Evolutionary conservation across 2,113 vertebrate genomes (phyloP).

Genomic region (Pseudorectes ferrugineus): DNA sequence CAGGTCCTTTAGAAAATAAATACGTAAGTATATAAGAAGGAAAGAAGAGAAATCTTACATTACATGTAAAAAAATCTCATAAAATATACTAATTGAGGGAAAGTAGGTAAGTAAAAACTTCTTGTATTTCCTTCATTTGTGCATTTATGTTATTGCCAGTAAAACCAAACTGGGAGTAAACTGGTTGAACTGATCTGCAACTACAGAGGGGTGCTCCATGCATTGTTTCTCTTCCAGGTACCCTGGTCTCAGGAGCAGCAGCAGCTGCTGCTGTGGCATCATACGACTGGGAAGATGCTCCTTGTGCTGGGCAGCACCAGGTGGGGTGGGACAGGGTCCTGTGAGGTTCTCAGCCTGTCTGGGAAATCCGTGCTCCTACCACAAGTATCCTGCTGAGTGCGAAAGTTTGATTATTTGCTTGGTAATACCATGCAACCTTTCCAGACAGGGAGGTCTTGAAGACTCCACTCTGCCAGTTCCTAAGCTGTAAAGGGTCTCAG

Average conservation of each 20-base stretch:
- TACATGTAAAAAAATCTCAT: neutral
- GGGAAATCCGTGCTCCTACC: neutral
- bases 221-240: fast-evolving
- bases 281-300: fast-evolving
- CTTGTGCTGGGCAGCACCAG: fast-evolving
- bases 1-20: conserved; percentile 29
- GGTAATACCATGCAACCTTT: neutral
- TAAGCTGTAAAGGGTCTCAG: neutral
- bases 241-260: neutral
- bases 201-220: neutral
- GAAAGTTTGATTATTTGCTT: neutral
- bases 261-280: neutral
- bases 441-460: neutral
- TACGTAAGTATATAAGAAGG: neutral
- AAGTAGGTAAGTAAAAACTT: conserved; percentile 65
- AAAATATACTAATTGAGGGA: neutral
- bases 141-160: neutral
- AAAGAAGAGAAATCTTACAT: neutral
- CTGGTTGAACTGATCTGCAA: neutral
- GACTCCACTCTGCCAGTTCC: neutral
- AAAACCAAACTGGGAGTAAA: neutral
- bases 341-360: neutral
- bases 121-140: neutral
- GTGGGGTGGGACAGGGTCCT: neutral
- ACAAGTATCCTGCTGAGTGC: neutral